Base-by-base conservation (phyloP, 2,888 invertebrate genomes). In the Iselma pallidipennis region DNA sequence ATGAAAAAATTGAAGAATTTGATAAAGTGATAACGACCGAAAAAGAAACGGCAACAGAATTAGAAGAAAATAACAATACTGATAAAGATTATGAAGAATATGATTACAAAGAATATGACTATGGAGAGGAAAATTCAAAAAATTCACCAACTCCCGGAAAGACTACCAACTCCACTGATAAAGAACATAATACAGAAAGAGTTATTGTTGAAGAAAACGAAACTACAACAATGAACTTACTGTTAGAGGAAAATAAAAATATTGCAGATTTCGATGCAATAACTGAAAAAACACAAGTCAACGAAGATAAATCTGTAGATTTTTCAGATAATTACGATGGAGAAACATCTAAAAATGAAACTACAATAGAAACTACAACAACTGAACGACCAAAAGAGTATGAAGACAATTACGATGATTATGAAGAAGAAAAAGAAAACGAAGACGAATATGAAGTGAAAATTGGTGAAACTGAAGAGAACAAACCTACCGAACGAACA, bases 401-500 rank as follows among this genome's bases (percentile, higher is more conserved):
- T 45, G 57, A 61, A 23, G 28, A 55, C 6, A 28, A 33, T 33
- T 14, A 49, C 12, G 59, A 63, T 23, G 52, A 52, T 21, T 49
- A 59, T 28, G 64, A 57, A 25, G 62, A 63, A 9, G 51, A 65
- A 21, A 14, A 63, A 23, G 60, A 64, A 25, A 21, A 57, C 12
- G 63, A 63, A 42, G 59, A 63, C 31, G 64, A 63, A 33, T 42
- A 31, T 21, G 21, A 55, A 45, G 48, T 58, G 48, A 53, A 55
- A 28, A 51, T 16, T 19, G 57, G 42, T 42, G 55, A 53, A 45
- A 49, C 10, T 37, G 28, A 51, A 6, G 31, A 42, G 59, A 55
- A 42, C 28, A 48, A 33, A 48, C 14, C 9, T 19, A 25, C 23
- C 5, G 19, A 23, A 25, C n/a, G 6, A 6, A 5, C 37, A 7